A percentile compares a stretch with the other conserved stretches of the same genome.
Evolutionary conservation across 1,140 invertebrate genomes (phyloP).

Genomic region (Saccostrea cuccullata): DNA sequence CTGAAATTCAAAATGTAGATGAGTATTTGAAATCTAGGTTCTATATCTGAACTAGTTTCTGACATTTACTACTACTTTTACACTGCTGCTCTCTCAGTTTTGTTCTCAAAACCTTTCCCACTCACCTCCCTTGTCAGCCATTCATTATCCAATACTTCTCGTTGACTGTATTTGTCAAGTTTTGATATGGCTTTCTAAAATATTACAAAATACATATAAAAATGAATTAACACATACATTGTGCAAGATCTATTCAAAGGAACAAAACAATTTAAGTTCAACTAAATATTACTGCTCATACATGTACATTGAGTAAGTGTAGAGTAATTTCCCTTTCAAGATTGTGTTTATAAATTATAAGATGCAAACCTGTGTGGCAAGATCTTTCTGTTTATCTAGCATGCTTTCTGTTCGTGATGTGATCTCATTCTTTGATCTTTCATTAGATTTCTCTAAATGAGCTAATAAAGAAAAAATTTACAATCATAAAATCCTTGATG

Average conservation of each 20-base stretch:
- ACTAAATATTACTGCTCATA: too few species aligned
- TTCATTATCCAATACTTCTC: slow-evolving; percentile 77
- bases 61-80: too few species aligned
- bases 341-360: neutral
- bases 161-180: slow-evolving; percentile 75
- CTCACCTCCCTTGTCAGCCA: slow-evolving; percentile 77
- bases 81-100: too few species aligned
- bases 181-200: slow-evolving; percentile 76
- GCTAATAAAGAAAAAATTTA: slow-evolving; percentile 60
- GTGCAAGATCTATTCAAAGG: too few species aligned
- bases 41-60: too few species aligned
- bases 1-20: too few species aligned
- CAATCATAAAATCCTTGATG: neutral
- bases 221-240: too few species aligned
- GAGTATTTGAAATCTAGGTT: too few species aligned
- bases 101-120: neutral
- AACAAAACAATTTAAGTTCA: too few species aligned
- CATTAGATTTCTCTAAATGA: slow-evolving; percentile 67
- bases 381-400: slow-evolving; percentile 72
- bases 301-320: neutral
- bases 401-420: slow-evolving; percentile 69
- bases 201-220: neutral
- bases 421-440: slow-evolving; percentile 68
- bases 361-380: slow-evolving; percentile 72
- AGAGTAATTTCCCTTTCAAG: neutral